Evolutionary conservation across 2,888 invertebrate species (phyloP), one percentile per base, ranked within the genome.

Genomic region (Epicampocera succincta): DNA sequence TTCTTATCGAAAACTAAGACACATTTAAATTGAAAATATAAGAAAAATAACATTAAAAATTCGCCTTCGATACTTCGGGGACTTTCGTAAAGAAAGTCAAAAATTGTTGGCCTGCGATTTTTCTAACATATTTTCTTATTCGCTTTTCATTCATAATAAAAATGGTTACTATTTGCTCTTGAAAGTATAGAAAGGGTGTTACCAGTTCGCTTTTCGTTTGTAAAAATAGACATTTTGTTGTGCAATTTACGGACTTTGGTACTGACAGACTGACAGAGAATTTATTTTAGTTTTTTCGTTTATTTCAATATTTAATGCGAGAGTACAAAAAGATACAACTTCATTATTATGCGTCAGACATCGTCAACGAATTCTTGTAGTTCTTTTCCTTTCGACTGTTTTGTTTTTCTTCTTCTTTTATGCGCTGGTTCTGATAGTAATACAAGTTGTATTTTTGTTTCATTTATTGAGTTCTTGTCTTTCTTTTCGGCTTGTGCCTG

Each of bases 331-430:
- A 75, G 58, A 54, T 78, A 78, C 69, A 82, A 82, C 82, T 82
- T 82, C 82, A 82, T 82, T 82, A 78, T 71, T 82, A 82, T 82
- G 78, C 82, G 82, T 72, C 82, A 82, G 78, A 75, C 82, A 69
- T 75, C 78, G 78, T 56, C 78, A 68, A 78, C 44, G 17, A 82
- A 78, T 77, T 81, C 60, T 69, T 82, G 56, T 65, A 50, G 61
- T 78, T 72, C 71, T 78, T 65, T 71, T 72, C 52, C 52, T 82
- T 78, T 78, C 71, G 66, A 50, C 75, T 82, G 21, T 71, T 71
- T 74, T 21, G 54, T 48, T 60, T 66, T 40, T 50, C 19, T 8
- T 15, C 6, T 63, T 54, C 58, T 75, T 65, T 52, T 58, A 61
- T 42, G 48, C 15, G 48, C 11, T 17, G 38, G 52, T 78, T 72